These are phyloP conservation scores for Lipotes vexillifer DNA, from an alignment of 2,113 vertebrate genomes.

Conservation along the genomic window DNA sequence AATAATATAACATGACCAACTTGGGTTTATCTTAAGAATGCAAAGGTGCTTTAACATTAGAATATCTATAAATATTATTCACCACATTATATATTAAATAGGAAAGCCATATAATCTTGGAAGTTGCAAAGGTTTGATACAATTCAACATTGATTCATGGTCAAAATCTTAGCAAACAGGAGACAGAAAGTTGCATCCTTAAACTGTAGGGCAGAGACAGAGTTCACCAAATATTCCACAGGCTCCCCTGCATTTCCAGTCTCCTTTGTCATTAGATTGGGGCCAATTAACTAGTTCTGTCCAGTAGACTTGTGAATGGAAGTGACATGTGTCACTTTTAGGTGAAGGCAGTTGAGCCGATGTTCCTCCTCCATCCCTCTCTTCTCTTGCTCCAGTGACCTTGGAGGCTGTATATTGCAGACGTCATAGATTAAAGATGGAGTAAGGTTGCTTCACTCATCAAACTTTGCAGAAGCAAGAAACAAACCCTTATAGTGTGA, in stretches of 20 bases:
- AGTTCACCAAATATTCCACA: not conserved
- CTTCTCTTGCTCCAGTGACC: conserved; percentile 54
- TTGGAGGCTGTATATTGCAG: conserved; percentile 49
- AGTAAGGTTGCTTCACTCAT: conserved; percentile 47
- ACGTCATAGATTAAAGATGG: conserved; percentile 49
- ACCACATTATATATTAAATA: not conserved
- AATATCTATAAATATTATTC: not conserved
- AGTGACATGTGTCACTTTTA: not conserved
- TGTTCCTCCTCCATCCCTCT: conserved; percentile 42
- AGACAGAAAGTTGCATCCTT: not conserved
- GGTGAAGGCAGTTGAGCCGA: conserved; percentile 30
- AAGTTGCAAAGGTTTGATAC: not conserved
- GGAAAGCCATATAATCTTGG: not conserved
- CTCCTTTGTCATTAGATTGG: not conserved
- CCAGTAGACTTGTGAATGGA: not conserved
- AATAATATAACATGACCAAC: not conserved
- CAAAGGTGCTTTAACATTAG: not conserved
- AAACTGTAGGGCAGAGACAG: not conserved
- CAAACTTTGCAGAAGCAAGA: conserved; percentile 55
- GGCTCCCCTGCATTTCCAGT: not conserved
- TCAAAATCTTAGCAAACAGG: not conserved
- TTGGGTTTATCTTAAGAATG: not conserved
- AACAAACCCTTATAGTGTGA: conserved; percentile 19
- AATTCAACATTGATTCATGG: not conserved
- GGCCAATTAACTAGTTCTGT: not conserved